Conservation (phyloP, 2,888 invertebrate genomes). For the Hypolimnas misippus region DNA sequence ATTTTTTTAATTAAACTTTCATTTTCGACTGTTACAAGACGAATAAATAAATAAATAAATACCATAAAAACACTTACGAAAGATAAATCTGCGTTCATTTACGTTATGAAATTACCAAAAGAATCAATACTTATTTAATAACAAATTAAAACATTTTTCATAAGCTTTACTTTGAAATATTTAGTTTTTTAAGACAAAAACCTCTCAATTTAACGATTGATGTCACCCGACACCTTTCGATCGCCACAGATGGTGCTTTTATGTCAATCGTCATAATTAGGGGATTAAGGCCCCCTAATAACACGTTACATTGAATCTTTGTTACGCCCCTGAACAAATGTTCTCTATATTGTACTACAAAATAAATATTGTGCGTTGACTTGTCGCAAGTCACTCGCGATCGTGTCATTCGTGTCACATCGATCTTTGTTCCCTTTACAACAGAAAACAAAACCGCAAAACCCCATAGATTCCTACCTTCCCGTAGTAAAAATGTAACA, state of each 20-base stretch:
- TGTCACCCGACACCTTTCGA: conserved; percentile 77
- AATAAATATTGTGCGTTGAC: conserved; percentile 72
- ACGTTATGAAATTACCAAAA: not conserved
- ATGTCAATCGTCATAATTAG: conserved; percentile 84
- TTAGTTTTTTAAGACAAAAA: conserved; percentile 21
- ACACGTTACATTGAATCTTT: conserved; percentile 79
- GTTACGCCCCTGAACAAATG: conserved; percentile 80
- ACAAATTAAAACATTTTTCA: too few species aligned
- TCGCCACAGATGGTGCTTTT: conserved; percentile 80
- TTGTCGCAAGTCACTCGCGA: conserved; percentile 50
- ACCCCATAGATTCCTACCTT: not conserved
- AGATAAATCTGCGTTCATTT: too few species aligned
- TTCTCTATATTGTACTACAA: conserved; percentile 55
- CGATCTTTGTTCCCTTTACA: conserved; percentile 29
- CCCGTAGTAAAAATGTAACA: conserved; percentile 40
- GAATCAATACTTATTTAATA: not conserved
- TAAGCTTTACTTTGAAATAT: not conserved
- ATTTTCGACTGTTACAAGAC: too few species aligned
- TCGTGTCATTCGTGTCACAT: conserved; percentile 45
- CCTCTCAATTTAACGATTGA: conserved; percentile 46
- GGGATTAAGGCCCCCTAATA: conserved; percentile 80
- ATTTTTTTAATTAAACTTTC: too few species aligned
- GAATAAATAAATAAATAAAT: too few species aligned
- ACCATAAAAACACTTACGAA: too few species aligned
- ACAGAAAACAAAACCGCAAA: conserved; percentile 6